Evolutionary conservation across 2,113 vertebrate genomes (phyloP).

Genomic region (Carassius auratus): DNA sequence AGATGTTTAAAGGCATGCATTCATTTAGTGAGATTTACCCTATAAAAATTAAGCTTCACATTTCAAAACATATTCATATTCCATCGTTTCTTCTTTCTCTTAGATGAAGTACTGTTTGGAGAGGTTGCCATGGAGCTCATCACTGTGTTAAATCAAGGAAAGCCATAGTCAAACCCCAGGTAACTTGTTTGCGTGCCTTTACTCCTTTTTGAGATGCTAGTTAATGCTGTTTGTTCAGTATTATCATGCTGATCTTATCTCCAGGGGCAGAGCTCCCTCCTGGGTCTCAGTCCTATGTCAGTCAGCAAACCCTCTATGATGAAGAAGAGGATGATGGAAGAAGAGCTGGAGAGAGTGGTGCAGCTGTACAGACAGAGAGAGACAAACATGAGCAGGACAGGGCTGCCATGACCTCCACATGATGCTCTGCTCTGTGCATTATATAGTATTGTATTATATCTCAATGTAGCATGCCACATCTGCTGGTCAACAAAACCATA

Average conservation of each 20-base stretch:
- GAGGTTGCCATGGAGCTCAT: conserved; percentile 87
- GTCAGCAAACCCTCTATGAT: conserved; percentile 79
- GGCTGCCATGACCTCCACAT: conserved; percentile 30
- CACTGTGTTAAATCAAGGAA: conserved; percentile 81
- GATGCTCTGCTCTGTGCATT: background rate
- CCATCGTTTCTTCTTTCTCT: conserved; percentile 17
- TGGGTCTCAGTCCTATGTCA: conserved; percentile 63
- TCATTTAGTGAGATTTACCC: background rate
- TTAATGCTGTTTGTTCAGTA: background rate
- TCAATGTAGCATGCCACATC: background rate
- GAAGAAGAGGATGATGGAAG: conserved; percentile 82
- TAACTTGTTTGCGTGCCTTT: conserved; percentile 49
- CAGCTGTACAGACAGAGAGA: conserved; percentile 80
- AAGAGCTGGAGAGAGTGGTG: conserved; percentile 84
- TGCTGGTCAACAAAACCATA: background rate
- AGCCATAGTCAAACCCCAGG: conserved; percentile 67
- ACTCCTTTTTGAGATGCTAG: background rate
- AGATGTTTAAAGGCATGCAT: conserved; percentile 80
- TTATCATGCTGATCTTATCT: conserved; percentile 2
- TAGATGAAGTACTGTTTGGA: conserved; percentile 86
- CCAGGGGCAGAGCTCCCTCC: conserved; percentile 76
- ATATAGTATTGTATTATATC: background rate
- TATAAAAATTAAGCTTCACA: background rate
- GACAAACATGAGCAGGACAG: conserved; percentile 51
- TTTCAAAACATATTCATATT: background rate